Evolutionary conservation across 2,113 vertebrate genomes (phyloP).

Genomic region (Cacatua alba): DNA sequence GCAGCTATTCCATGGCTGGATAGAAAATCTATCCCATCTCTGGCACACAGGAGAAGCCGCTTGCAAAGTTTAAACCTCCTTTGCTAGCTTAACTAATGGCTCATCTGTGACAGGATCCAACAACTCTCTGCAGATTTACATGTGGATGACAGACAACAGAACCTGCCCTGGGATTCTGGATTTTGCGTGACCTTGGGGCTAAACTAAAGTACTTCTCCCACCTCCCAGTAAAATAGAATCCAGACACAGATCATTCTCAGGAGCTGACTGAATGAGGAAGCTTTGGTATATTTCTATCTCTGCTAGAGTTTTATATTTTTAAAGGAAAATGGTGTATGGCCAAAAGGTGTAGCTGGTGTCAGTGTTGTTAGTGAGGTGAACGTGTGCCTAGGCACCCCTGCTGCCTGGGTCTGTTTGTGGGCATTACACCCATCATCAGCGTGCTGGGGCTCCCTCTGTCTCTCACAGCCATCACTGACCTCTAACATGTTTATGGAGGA

Average conservation of each 20-base stretch:
- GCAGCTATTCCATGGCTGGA: neutral
- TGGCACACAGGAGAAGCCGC: neutral
- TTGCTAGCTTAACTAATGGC: neutral
- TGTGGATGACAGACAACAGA: neutral
- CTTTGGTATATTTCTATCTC: neutral
- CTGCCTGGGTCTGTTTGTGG: fast-evolving
- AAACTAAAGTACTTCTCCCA: neutral
- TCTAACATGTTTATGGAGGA: fast-evolving
- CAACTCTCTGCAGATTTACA: neutral
- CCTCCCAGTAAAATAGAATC: neutral
- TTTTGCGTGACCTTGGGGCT: fast-evolving
- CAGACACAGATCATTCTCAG: neutral
- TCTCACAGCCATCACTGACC: neutral
- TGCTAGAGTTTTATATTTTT: neutral
- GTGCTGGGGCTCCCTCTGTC: neutral
- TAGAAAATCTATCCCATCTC: neutral
- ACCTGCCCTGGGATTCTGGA: neutral
- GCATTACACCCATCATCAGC: fast-evolving
- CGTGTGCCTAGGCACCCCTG: fast-evolving
- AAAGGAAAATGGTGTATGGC: neutral
- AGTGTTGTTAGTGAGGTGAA: neutral
- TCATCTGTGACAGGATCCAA: neutral
- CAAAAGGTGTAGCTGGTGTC: neutral
- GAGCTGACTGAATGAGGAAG: neutral
- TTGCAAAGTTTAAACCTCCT: neutral